Percentiles rank a stretch among this genome's conserved stretches.
phyloP scores from a whole-genome alignment of 1,140 invertebrate species.

The Plodia interpunctella region DNA sequence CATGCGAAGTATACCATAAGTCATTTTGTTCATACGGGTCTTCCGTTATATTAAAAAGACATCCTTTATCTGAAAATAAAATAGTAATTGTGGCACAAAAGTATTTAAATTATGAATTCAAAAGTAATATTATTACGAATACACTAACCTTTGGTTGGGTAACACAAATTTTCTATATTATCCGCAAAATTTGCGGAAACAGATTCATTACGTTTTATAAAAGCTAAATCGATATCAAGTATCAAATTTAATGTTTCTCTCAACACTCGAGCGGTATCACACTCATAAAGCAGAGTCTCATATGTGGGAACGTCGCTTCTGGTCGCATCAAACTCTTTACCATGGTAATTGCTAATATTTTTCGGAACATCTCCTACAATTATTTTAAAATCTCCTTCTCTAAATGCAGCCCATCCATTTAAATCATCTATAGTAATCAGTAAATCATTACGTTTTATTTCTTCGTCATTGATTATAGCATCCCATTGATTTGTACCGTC shows the following conservation, averaged over 20 bases:
- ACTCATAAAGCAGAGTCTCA: conserved; percentile 25
- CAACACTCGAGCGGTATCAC: conserved; percentile 27
- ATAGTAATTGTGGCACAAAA: background rate
- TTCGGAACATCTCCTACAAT: conserved; percentile 31
- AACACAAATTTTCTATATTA: conserved; percentile 21
- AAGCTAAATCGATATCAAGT: conserved; percentile 23
- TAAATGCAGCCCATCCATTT: conserved; percentile 30
- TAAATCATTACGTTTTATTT: conserved; percentile 78
- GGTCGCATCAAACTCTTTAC: conserved; percentile 21
- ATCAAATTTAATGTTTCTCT: conserved; percentile 27
- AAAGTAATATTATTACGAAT: conserved; percentile 3
- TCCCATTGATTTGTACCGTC: conserved; percentile 86
- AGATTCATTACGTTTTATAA: conserved; percentile 20
- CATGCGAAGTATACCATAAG: conserved; percentile 26
- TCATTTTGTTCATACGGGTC: conserved; percentile 33
- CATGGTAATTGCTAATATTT: conserved; percentile 26
- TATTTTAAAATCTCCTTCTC: conserved; percentile 41
- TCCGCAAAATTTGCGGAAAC: background rate
- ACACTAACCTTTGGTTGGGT: conserved; percentile 26
- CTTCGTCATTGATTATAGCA: conserved; percentile 72
- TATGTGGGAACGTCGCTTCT: conserved; percentile 19
- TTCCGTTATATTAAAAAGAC: conserved; percentile 31
- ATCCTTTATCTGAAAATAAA: conserved; percentile 34
- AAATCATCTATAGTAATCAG: conserved; percentile 60
- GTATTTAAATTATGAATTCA: too few relatives aligned